These are phyloP conservation scores for Acleris cristana DNA, from an alignment of 2,888 invertebrate genomes.

Conservation along the genomic window DNA sequence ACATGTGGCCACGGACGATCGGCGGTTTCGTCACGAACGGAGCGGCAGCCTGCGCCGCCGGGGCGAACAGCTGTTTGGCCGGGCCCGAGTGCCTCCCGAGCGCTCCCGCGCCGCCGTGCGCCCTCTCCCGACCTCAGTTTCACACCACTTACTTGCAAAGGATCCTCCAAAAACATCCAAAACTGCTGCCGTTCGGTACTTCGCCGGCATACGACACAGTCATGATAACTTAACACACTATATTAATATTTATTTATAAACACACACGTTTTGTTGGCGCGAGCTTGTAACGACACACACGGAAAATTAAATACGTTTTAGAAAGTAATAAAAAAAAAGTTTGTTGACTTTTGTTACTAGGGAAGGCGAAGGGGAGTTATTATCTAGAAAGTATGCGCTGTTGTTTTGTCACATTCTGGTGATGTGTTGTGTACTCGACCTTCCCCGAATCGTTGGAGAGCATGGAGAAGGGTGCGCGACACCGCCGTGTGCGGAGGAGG, in stretches of 20 bases:
- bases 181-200: slow-evolving; percentile 96
- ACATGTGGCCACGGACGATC: slow-evolving; percentile 53
- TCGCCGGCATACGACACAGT: slow-evolving; percentile 95
- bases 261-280: slow-evolving; percentile 77
- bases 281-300: slow-evolving; percentile 74
- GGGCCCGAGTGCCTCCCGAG: slow-evolving; percentile 36
- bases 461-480: slow-evolving; percentile 60
- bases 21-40: slow-evolving; percentile 57
- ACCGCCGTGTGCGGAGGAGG: slow-evolving; percentile 63
- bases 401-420: slow-evolving; percentile 79
- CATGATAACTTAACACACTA: slow-evolving; percentile 84
- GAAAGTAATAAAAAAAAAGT: slow-evolving; percentile 76
- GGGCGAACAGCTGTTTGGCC: slow-evolving; percentile 68
- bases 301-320: slow-evolving; percentile 80
- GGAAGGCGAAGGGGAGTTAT: slow-evolving; percentile 71
- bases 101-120: slow-evolving; percentile 17
- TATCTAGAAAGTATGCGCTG: slow-evolving; percentile 54
- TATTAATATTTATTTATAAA: slow-evolving; percentile 78
- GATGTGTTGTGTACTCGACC: slow-evolving; percentile 67
- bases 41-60: slow-evolving; percentile 45
- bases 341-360: slow-evolving; percentile 63
- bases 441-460: slow-evolving; percentile 60
- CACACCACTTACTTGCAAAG: slow-evolving; percentile 89
- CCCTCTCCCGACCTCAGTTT: slow-evolving; percentile 40
- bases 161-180: slow-evolving; percentile 96